Base-by-base conservation (phyloP, 2,888 invertebrate species). In the Bruchidius siliquastri region DNA sequence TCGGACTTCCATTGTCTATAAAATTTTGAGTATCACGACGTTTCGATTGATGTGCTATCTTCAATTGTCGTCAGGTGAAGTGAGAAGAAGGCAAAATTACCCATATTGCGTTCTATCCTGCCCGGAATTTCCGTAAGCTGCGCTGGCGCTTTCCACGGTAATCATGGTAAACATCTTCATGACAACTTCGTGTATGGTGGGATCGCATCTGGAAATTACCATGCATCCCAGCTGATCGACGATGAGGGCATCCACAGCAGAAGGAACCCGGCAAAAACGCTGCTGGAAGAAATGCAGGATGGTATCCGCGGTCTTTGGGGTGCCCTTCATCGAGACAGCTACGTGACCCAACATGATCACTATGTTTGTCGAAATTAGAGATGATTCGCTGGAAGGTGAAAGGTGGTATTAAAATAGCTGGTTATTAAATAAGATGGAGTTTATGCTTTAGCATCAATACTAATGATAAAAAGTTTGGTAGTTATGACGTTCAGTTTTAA, bases 101-200 rank as follows among this genome's bases (percentile, higher is more conserved):
- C 80, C 79, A 68, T 82, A 82, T 68, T 81, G 81, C 0, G 89
- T 88, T 77, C 90, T 89, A 76, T 91, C 90, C 74, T 91, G 91
- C 1, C 90, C 88, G 76, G 89, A 89, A 22, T 90, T 88, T 0
- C 90, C 89, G 79, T 94, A 93, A 0, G 92, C 91, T 0, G 94
- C 90, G 77, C 93, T 94, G 76, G 96, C 95, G 8, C 96, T 95
- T 83, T 97, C 96, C 18, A 98, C 94, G 0, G 97, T 97, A 82
- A 98, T 97, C 85, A 96, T 94, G 0, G 94, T 96, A 87, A 99
- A 99, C 95, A 99, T 97, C 82, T 96, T 92, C 98, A 99, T 97
- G 77, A 99, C 96, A 85, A 97, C 97, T 81, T 97, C 97, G 84
- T 97, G 96, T 21, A 93, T 92, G 49, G 91, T 90, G 0, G 93